Conservation (phyloP, 2,113 vertebrate genomes). For the Melanotaenia duboulayi region DNA sequence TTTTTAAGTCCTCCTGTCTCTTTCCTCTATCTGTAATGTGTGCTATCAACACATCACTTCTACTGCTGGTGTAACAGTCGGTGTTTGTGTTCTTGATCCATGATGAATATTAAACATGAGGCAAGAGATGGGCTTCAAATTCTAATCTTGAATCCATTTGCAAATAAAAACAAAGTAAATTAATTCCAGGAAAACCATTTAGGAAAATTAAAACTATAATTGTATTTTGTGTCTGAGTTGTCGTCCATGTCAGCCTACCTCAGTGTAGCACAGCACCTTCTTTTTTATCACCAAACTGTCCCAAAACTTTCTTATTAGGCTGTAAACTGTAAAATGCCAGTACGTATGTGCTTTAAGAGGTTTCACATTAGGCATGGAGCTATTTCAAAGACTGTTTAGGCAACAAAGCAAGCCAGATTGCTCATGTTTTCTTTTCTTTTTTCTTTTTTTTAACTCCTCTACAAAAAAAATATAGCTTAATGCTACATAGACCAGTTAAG, state of each 20-base stretch:
- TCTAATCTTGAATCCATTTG: too few species aligned
- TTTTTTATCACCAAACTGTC: too few species aligned
- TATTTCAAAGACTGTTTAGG: neutral
- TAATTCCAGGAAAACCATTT: too few species aligned
- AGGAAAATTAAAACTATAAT: too few species aligned
- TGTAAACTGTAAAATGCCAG: neutral
- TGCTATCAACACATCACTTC: neutral
- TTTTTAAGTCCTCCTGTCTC: slow-evolving; percentile 13
- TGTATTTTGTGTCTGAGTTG: too few species aligned
- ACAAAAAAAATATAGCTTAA: too few species aligned
- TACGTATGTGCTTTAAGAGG: neutral
- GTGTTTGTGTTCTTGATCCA: neutral
- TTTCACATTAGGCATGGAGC: neutral
- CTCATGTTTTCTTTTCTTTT: neutral
- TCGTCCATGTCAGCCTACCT: too few species aligned
- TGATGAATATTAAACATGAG: neutral
- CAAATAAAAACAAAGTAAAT: too few species aligned
- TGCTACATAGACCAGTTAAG: slow-evolving; percentile 12
- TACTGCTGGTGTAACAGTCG: neutral
- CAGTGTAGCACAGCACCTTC: too few species aligned
- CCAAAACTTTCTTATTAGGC: too few species aligned
- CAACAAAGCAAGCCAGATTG: neutral
- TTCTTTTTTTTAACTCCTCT: neutral
- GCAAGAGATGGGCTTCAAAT: neutral
- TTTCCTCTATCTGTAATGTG: slow-evolving; percentile 27